Base-by-base conservation (phyloP, 1,140 invertebrate species). In the Eciton burchellii region DNA sequence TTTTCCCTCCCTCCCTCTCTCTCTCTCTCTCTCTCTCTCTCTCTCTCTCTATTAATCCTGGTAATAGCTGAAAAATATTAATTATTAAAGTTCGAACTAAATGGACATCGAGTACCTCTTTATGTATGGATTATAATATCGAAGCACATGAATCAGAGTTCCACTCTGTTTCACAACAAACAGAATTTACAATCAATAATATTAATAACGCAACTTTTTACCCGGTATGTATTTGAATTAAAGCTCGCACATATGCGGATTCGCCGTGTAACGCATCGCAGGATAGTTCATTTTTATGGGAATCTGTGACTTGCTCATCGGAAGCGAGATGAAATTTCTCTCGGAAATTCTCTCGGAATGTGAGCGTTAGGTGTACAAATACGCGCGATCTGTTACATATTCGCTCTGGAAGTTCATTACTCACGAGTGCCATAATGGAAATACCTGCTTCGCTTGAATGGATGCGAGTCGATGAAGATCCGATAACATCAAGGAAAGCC, bases 381-480 rank as follows among this genome's bases (percentile, higher is more conserved):
- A n/a, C 14, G 47, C 26, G 45, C 65, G 41, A 43, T 60, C 41
- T 21, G 16, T 5, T 45, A 16, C 35, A 57, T 21, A 8, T n/a
- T 74, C 43, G 14, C 47, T 35, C 16, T n/a, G 43, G 49, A 74
- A 74, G 0, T n/a, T 63, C 57, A 63, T 74, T 74, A 74, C 26
- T 63, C 26, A n/a, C n/a, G 57, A 74, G 26, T 35, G 26, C 14
- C n/a, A 63, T 63, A 60, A 74, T 52, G 43, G 26, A 35, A 52
- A 63, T 63, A 76, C 63, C 57, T 63, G 43, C 1, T 63, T 12
- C 11, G 4, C 5, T 29, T 6, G 43, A 47, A 63, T 76, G 63
- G 49, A 76, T 76, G 49, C 59, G 12, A 26, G 16, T 63, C 26
- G n/a, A 62, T 74, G n/a, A 21, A 29, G 60, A 3, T 76, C 14